These are phyloP conservation scores for Blera fallax DNA, from an alignment of 2,888 invertebrate species.

Conservation along the genomic window DNA sequence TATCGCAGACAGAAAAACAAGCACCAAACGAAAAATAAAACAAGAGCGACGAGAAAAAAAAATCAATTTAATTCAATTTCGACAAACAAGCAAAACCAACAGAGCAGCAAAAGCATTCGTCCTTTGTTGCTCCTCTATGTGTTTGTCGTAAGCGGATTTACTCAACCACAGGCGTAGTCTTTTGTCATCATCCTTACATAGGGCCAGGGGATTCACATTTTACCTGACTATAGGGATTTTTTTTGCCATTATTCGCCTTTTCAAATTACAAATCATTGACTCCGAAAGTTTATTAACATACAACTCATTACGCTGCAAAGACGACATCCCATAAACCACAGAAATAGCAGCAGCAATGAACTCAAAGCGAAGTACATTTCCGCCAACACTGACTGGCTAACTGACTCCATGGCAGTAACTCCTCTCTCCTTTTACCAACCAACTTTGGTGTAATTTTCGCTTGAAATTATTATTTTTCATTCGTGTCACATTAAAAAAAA, in stretches of 20 bases:
- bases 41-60: slow-evolving; percentile 25
- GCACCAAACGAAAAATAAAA: slow-evolving; percentile 5
- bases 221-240: slow-evolving; percentile 23
- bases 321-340: slow-evolving; percentile 40
- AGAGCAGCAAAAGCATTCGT: slow-evolving; percentile 5
- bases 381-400: slow-evolving; percentile 34
- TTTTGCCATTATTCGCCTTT: not conserved
- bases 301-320: slow-evolving; percentile 22
- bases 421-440: not conserved
- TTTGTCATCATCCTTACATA: slow-evolving; percentile 14
- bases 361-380: slow-evolving; percentile 38
- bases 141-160: slow-evolving; percentile 14
- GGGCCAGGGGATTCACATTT: not conserved
- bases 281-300: slow-evolving; percentile 43
- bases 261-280: slow-evolving; percentile 20
- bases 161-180: not conserved
- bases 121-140: slow-evolving; percentile 13
- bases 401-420: not conserved
- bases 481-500: slow-evolving; percentile 16
- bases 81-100: slow-evolving; percentile 35
- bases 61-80: slow-evolving; percentile 63
- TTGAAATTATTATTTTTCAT: slow-evolving; percentile 15
- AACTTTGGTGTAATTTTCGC: slow-evolving; percentile 22
- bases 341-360: slow-evolving; percentile 20
- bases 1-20: slow-evolving; percentile 1